phyloP scores from a whole-genome alignment of 2,797 vertebrate genomes.

The Simalia tracyae region DNA sequence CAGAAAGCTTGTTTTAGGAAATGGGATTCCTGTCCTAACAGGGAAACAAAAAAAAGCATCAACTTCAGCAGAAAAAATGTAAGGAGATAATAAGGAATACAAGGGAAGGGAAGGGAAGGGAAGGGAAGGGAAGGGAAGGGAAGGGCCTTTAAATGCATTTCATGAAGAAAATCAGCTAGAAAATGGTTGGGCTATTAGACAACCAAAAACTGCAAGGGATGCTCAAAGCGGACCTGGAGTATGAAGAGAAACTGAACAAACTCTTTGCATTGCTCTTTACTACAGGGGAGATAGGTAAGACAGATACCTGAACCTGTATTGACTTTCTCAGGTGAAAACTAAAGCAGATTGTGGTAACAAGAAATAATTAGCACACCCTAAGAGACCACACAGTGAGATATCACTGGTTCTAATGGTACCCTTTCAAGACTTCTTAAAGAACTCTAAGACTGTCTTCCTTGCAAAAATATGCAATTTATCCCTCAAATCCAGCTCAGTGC shows the following conservation, averaged over 20 bases:
- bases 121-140: neutral
- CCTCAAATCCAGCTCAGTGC: no score
- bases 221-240: neutral
- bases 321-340: no score
- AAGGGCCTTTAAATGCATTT: neutral
- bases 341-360: no score
- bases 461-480: no score
- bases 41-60: neutral
- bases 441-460: no score
- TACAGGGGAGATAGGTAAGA: neutral
- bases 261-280: neutral
- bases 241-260: neutral
- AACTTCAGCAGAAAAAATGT: neutral
- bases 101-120: neutral
- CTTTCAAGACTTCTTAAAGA: no score
- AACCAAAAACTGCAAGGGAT: no score
- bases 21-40: neutral
- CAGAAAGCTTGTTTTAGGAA: neutral
- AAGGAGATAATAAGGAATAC: neutral
- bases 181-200: neutral
- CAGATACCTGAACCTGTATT: no score
- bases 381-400: no score
- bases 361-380: no score
- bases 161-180: neutral
- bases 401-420: no score